phyloP scores from a whole-genome alignment of 2,888 invertebrate species.

The Xestia ashworthii region DNA sequence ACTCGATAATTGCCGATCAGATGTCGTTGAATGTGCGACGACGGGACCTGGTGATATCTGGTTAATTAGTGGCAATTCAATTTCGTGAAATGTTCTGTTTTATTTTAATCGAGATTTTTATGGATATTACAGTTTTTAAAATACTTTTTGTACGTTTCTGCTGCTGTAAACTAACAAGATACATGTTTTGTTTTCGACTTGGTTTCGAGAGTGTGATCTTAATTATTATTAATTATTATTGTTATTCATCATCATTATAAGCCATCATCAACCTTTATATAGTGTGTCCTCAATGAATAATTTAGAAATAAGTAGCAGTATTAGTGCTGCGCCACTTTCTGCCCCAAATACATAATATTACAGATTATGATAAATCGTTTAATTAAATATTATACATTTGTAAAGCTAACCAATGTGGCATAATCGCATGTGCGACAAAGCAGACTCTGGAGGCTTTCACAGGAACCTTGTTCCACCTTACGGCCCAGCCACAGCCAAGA shows the following conservation, averaged over 20 bases:
- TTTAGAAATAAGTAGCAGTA: neutral
- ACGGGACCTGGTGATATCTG: slow-evolving; percentile 7
- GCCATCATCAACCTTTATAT: neutral
- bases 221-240: neutral
- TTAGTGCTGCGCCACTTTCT: neutral
- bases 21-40: slow-evolving; percentile 26
- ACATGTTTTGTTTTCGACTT: neutral
- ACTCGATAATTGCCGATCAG: slow-evolving; percentile 35
- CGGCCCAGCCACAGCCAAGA: no score
- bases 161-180: neutral
- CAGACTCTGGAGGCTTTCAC: neutral
- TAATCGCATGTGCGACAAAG: neutral
- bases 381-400: no score
- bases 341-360: neutral
- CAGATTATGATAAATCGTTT: neutral
- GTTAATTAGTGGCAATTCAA: slow-evolving; percentile 41
- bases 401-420: no score
- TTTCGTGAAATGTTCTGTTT: neutral
- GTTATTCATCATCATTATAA: neutral
- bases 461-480: neutral
- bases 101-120: neutral
- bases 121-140: neutral
- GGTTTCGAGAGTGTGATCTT: neutral
- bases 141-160: neutral
- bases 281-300: neutral